These are phyloP conservation scores for Petrocephalus zakoni DNA, from an alignment of 2,113 vertebrate genomes.

Conservation along the genomic window DNA sequence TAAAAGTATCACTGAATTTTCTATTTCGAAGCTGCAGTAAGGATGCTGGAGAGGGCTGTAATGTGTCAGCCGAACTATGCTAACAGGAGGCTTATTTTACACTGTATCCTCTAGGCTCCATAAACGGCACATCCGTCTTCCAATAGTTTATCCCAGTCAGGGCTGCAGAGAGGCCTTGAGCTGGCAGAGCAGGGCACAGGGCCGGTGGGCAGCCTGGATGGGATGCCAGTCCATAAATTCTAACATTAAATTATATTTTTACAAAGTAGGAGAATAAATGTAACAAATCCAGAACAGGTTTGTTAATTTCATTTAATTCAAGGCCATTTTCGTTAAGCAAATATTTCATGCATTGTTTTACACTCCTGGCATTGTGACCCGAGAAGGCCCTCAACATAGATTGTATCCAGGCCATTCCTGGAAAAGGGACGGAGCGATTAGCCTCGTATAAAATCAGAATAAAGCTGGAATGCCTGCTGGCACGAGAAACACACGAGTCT, in stretches of 20 bases:
- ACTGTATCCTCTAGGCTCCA: neutral
- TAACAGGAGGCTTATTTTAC: neutral
- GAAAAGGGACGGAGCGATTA: neutral
- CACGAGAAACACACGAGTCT: neutral
- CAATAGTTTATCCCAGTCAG: neutral
- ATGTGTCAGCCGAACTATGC: neutral
- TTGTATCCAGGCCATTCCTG: neutral
- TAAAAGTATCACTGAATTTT: neutral
- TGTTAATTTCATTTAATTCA: neutral
- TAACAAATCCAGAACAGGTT: neutral
- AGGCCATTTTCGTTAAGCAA: neutral
- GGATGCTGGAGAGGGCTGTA: neutral
- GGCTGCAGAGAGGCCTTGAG: neutral
- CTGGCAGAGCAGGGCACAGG: neutral
- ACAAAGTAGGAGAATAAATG: neutral
- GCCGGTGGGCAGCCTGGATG: neutral
- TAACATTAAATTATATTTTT: neutral
- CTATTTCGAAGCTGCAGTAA: neutral
- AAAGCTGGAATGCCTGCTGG: conserved; percentile 5
- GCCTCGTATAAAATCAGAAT: neutral
- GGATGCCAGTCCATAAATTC: neutral
- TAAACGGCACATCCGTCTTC: neutral
- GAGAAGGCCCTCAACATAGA: neutral
- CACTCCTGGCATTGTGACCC: neutral
- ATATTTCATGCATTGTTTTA: neutral